Evolutionary conservation across 2,113 vertebrate species (phyloP), one percentile per base, ranked within the genome.

Genomic region (Panthera uncia): DNA sequence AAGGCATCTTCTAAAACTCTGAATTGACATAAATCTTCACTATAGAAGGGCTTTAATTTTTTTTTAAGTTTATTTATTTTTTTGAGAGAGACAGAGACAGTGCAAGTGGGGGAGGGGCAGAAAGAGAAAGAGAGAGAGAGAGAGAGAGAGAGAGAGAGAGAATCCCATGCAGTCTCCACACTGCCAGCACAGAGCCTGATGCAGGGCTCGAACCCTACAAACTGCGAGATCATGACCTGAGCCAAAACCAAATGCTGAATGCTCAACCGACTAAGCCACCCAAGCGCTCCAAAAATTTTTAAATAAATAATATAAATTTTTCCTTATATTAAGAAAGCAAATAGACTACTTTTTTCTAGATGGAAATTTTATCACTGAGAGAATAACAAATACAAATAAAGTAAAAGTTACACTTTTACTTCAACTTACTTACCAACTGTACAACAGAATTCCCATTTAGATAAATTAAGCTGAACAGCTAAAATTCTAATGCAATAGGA

Each of bases 311-410:
- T 82, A 96, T 95, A 74, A 38, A 94, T 48, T 73, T 94, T 83
- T 80, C 57, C 92, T 94, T 81, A 81, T 76, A 52, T 15, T 74
- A 41, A 85, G 86, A 93, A 93, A 84, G 29, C 7, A 71, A 80
- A 69, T 55, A 36, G 15, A 48, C 15, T 38, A 48, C 15, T 83
- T 95, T 84, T 61, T 61, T 84, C 38, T 45, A 45, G 83, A 68
- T 88, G 63, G 90, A 78, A 83, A 86, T 78, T 84, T 86, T 82
- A 45, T 82, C 63, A 85, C n/a, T 63, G 38, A 87, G n/a, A 92
- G 15, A 93, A 45, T 73, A 95, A 80, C 9, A 73, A 61, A 36
- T 73, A 52, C 16, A 89, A 89, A 76, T 68, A 55, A 86, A 93
- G 5, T 80, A 76, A 76, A 91, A 97, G 29, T 36, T 94, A 79